Base-by-base conservation (phyloP, 1,140 invertebrate genomes). In the Prorops nasuta region DNA sequence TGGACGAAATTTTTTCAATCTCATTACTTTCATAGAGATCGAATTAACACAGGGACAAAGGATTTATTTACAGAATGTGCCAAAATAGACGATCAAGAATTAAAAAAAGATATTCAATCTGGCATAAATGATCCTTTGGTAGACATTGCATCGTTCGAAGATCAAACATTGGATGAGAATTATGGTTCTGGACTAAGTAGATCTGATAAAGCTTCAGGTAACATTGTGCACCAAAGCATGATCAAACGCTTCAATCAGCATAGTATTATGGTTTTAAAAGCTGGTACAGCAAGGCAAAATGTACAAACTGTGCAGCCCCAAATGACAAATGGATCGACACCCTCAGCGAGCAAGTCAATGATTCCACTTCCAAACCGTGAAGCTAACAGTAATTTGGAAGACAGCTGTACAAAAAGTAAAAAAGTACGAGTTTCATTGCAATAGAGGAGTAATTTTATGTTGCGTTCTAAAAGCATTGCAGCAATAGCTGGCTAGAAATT, bases 1-100 rank as follows among this genome's bases (percentile, higher is more conserved):
- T 99, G 98, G 98, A 96, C 93, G 9, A 92, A 96, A 63, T 99
- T 99, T 78, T 99, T 99, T 80, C 96, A 99, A 71, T 98, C 96
- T 15, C 96, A 99, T 81, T 99, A 99, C 80, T 99, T 98, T 84
- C 96, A 99, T 80, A 85, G 94, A 54, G 97, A 99, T 80, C 85
- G 96, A 42, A 90, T 94, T 20, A 87, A 89, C 56, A 83, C 90
- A 24, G 87, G 89, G 54, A 91, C 86, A 73, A 96, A 93, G 77
- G 92, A 98, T 78, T 79, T 98, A 34, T 98, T 98, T 72, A 90
- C 92, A 18, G 95, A 98, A 77, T 98, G 95, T 84, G 94, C 94
- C 56, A 95, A 96, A 81, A 85, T 90, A 61, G 95, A 98, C 75
- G 95, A 98, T 71, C 87, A 92, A 77, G 86, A 91, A 59, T 79